A percentile compares a stretch with the other conserved stretches of the same genome.
These are phyloP conservation scores for Lamellibrachia luymesi DNA, from an alignment of 1,140 invertebrate species.

Conservation along the genomic window DNA sequence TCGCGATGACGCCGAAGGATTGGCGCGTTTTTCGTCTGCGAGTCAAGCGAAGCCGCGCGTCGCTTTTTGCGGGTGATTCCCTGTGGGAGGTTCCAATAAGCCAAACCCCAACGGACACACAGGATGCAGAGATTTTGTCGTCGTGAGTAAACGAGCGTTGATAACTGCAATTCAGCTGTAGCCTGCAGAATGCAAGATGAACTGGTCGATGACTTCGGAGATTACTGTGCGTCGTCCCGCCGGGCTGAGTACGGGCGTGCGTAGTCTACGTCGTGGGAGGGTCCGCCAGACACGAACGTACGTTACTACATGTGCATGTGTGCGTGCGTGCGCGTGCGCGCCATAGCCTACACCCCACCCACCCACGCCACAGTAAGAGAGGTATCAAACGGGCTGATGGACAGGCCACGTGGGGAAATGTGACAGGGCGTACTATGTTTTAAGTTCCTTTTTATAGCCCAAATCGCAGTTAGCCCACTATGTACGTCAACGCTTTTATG, in stretches of 20 bases:
- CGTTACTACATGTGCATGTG: too few relatives aligned
- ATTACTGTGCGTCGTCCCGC: not conserved
- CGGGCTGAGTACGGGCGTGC: too few relatives aligned
- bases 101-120: not conserved
- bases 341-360: not conserved
- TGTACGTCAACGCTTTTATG: not conserved
- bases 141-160: not conserved
- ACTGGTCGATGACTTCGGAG: not conserved
- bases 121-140: not conserved
- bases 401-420: not conserved
- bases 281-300: too few relatives aligned
- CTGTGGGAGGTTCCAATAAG: not conserved
- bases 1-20: conserved; percentile 2
- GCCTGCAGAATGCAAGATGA: not conserved
- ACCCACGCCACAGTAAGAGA: not conserved
- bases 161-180: not conserved
- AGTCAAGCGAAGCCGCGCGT: not conserved
- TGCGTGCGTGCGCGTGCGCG: too few relatives aligned
- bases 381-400: not conserved
- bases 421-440: not conserved
- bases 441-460: not conserved
- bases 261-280: too few relatives aligned
- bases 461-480: not conserved
- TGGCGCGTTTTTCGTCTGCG: not conserved
- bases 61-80: not conserved